Percentiles rank a stretch among this genome's conserved stretches.
phyloP scores from a whole-genome alignment of 2,888 invertebrate genomes.

The Eurytoma californica region DNA sequence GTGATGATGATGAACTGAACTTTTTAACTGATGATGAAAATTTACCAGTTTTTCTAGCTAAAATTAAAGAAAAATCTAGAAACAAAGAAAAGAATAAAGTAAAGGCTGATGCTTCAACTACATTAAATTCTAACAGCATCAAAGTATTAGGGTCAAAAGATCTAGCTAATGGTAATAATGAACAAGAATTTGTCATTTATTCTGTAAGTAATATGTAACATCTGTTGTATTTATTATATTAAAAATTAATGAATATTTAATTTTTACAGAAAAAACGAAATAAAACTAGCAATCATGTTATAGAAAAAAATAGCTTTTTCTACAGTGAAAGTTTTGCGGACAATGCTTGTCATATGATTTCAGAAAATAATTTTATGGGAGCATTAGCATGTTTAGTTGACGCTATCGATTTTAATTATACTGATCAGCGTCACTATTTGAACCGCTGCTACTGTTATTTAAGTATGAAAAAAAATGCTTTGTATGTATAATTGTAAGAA shows the following conservation, averaged over 20 bases:
- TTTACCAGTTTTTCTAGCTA: constrained; percentile 43
- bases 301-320: neutral
- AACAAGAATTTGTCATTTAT: constrained; percentile 2
- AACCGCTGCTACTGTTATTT: constrained; percentile 56
- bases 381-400: constrained; percentile 42
- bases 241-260: neutral
- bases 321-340: constrained; percentile 38
- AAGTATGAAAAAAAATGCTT: constrained; percentile 41
- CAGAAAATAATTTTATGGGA: constrained; percentile 35
- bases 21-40: constrained; percentile 28
- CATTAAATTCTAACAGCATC: constrained; percentile 1
- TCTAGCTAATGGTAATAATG: neutral
- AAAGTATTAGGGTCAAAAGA: neutral
- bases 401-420: constrained; percentile 46
- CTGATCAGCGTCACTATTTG: constrained; percentile 56
- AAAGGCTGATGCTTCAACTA: neutral
- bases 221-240: neutral
- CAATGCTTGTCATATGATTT: constrained; percentile 40
- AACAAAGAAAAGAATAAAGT: constrained; percentile 12
- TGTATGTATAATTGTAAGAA: constrained; percentile 49
- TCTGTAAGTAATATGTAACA: constrained; percentile 3
- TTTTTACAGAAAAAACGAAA: constrained; percentile 29
- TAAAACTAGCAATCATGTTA: neutral
- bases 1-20: constrained; percentile 30
- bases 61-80: constrained; percentile 14